Base-by-base conservation (phyloP, 2,797 vertebrate genomes). In the Anisognathus igniventris region DNA sequence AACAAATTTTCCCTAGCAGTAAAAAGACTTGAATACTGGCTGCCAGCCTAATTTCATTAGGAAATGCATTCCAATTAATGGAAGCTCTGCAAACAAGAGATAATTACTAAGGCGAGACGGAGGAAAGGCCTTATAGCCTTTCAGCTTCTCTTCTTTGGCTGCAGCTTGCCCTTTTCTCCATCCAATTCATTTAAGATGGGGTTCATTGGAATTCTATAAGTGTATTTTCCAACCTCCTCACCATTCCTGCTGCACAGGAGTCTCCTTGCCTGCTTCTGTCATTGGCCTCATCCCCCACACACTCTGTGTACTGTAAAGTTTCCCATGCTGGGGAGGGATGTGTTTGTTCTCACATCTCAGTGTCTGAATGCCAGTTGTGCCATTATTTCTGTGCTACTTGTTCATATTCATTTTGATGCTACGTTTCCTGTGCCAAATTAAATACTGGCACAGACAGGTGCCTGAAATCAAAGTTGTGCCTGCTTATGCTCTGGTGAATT, bases 21-120 rank as follows among this genome's bases (percentile, higher is more conserved):
- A 95, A 94, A 95, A 96, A 92, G 86, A 84, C 90, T 93, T 96
- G 90, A 96, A 96, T 94, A 86, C 95, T 97, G 96, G 96, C 95
- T 90, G 71, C 81, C 58, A 75, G 96, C 96, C 95, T 96, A 93
- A 92, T 96, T 96, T 97, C 90, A 95, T 96, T 96, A 96, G 95
- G 91, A 96, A 96, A 96, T 96, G 88, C 88, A 92, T 95, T 95
- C 88, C 91, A 96, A 88, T 96, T 96, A 96, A 96, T 96, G 94
- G 96, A 92, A 96, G 92, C 86, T 91, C 95, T 96, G 96, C 90
- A 95, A 93, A 92, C 84, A 93, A 92, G 94, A 96, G 95, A 96
- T 96, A 97, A 95, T 96, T 96, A 93, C 87, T 56, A 89, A 90
- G 71, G 93, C 60, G 24, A 97, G 91, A 92, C 78, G 44, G 57